Conservation (phyloP, 2,888 invertebrate genomes). For the Liodrosophila aerea region DNA sequence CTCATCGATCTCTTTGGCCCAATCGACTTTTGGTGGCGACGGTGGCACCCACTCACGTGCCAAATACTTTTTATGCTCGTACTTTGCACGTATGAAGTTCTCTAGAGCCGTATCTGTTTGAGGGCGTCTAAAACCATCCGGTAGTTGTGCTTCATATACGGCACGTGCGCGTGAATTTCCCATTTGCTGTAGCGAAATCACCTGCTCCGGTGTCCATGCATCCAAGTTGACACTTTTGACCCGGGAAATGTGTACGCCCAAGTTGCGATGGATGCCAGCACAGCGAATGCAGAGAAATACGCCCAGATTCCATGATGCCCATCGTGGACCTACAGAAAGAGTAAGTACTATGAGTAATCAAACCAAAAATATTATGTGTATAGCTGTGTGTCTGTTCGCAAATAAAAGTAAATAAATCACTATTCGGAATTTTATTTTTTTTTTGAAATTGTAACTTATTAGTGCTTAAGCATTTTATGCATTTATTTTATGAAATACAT, state of each 20-base stretch:
- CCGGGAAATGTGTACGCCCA: constrained; percentile 99
- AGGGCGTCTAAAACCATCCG: constrained; percentile 97
- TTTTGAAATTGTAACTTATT: too few relatives aligned
- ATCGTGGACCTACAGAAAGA: constrained; percentile 91
- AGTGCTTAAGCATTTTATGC: too few relatives aligned
- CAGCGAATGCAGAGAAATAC: constrained; percentile 99
- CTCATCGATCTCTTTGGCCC: constrained; percentile 94
- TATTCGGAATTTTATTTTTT: too few relatives aligned
- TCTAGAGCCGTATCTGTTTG: constrained; percentile 97
- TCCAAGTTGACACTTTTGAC: constrained; percentile 99
- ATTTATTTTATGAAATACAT: constrained; percentile 8
- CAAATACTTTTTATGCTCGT: constrained; percentile 99
- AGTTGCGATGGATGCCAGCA: constrained; percentile 98
- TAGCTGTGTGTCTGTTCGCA: too few relatives aligned
- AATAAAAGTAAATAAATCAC: too few relatives aligned
- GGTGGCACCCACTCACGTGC: constrained; percentile 98
- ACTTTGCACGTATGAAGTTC: constrained; percentile 98
- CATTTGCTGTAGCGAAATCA: constrained; percentile 96
- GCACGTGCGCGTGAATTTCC: constrained; percentile 98
- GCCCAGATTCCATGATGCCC: constrained; percentile 99
- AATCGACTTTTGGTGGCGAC: constrained; percentile 91
- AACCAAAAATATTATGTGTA: neutral
- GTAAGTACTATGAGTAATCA: neutral
- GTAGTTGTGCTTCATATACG: constrained; percentile 98
- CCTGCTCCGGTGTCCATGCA: constrained; percentile 99